Conservation (phyloP, 2,888 invertebrate genomes). For the Cerastis rubricosa region DNA sequence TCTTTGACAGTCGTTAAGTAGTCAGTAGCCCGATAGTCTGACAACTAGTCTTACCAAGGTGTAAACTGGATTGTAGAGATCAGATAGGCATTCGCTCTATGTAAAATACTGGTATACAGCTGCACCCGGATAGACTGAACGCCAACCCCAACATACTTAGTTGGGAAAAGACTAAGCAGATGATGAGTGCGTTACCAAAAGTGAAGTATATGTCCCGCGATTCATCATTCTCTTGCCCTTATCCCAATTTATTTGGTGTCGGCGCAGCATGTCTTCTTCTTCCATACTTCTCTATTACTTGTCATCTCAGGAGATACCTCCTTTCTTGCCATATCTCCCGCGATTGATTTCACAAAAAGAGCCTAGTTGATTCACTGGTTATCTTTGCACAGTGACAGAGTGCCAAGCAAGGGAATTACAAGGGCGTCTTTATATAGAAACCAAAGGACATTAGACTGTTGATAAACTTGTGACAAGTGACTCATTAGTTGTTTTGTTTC, state of each 20-base stretch:
- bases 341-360: background rate
- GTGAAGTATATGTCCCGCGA: no score
- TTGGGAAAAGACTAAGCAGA: background rate
- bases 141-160: background rate
- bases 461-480: conserved; percentile 39
- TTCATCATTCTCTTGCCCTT: no score
- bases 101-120: background rate
- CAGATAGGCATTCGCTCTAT: background rate
- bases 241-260: no score
- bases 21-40: background rate
- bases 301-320: no score
- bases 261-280: no score
- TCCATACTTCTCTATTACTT: no score
- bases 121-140: background rate
- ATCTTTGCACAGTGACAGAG: background rate
- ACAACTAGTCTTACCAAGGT: background rate
- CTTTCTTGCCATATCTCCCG: background rate
- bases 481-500: conserved; percentile 39
- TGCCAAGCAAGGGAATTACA: conserved; percentile 54
- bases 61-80: background rate
- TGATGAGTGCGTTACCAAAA: background rate
- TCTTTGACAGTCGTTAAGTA: background rate
- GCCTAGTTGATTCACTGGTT: background rate
- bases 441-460: conserved; percentile 50
- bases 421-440: conserved; percentile 58